A percentile compares a stretch with the other conserved stretches of the same genome.
Conservation (phyloP, 2,113 vertebrate species). For the Periophthalmus modestus region DNA sequence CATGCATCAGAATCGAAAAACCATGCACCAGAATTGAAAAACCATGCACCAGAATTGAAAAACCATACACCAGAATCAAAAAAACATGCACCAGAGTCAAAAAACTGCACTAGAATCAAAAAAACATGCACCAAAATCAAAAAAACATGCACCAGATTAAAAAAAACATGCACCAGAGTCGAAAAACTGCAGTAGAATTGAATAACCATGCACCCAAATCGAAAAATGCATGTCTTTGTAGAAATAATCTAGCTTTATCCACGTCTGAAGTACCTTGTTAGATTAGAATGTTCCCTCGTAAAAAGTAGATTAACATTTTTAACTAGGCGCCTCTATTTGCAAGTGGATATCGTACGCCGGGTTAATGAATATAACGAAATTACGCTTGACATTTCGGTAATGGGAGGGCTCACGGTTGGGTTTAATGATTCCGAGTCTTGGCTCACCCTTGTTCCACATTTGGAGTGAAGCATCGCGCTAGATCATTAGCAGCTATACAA, state of each 20-base stretch:
- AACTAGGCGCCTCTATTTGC: slow-evolving; percentile 14
- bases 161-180: no score
- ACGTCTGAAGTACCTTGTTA: slow-evolving; percentile 18
- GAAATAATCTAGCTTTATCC: neutral
- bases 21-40: no score
- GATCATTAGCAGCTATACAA: slow-evolving; percentile 5
- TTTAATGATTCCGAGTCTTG: slow-evolving; percentile 27
- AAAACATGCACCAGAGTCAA: no score
- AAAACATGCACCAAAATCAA: no score
- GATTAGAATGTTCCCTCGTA: slow-evolving; percentile 8
- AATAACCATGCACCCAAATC: no score
- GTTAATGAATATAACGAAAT: slow-evolving; percentile 38
- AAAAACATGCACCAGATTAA: no score
- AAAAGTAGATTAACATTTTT: slow-evolving; percentile 32
- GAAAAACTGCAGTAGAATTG: no score
- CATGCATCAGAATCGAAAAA: no score
- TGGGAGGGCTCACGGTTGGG: slow-evolving; percentile 48
- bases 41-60: no score
- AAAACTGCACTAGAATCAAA: no score
- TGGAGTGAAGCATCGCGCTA: slow-evolving; percentile 1
- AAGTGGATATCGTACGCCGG: slow-evolving; percentile 30
- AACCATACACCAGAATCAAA: no score
- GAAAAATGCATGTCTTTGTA: neutral
- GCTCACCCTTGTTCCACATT: slow-evolving; percentile 13
- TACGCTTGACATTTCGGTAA: slow-evolving; percentile 38